Evolutionary conservation across 2,888 invertebrate species (phyloP).

Genomic region (Erpobdella octoculata): DNA sequence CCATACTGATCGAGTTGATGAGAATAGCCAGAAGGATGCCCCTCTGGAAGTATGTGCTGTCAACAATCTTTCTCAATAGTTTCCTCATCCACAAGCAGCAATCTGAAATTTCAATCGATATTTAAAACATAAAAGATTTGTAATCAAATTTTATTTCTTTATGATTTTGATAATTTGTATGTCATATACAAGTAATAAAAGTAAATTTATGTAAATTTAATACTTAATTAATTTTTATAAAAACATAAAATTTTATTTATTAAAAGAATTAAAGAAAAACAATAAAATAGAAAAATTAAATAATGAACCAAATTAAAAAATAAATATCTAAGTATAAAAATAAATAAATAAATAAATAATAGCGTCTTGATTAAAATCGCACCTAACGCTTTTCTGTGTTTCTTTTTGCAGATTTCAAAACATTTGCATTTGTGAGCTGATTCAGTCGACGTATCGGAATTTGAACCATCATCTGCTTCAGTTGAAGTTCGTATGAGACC

Average conservation of each 20-base stretch:
- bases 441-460: not conserved
- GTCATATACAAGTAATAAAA: no score
- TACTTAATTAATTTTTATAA: no score
- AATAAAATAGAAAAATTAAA: no score
- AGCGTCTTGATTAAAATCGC: no score
- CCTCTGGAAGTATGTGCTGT: constrained; percentile 90
- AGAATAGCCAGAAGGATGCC: constrained; percentile 90
- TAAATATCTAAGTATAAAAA: no score
- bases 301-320: no score
- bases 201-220: no score
- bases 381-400: not conserved
- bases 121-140: not conserved
- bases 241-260: no score
- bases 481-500: not conserved
- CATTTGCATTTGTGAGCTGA: not conserved
- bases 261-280: no score
- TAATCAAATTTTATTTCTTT: not conserved
- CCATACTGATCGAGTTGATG: constrained; percentile 97
- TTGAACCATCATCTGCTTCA: not conserved
- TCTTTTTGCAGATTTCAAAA: not conserved
- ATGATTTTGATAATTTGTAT: no score
- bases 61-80: constrained; percentile 57
- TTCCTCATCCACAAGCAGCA: constrained; percentile 1
- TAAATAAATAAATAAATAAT: no score
- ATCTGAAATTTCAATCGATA: constrained; percentile 1